These are phyloP conservation scores for Melieria picta DNA, from an alignment of 2,888 invertebrate genomes.

Conservation along the genomic window DNA sequence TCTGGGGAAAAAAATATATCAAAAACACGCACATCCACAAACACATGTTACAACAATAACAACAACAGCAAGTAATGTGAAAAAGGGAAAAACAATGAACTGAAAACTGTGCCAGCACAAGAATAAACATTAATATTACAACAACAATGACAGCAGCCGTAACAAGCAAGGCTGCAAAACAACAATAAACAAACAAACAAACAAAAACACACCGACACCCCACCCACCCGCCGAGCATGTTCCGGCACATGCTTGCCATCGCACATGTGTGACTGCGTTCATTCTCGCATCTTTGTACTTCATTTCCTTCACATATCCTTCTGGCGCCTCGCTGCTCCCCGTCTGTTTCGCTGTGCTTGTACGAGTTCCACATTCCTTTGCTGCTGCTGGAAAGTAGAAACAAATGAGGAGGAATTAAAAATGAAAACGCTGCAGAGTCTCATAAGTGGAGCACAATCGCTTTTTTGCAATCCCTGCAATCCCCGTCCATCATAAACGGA, in stretches of 20 bases:
- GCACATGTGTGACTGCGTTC: not conserved
- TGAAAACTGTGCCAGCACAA: constrained; percentile 37
- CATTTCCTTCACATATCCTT: constrained; percentile 3
- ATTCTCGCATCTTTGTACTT: not conserved
- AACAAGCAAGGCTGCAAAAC: constrained; percentile 3
- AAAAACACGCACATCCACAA: not conserved
- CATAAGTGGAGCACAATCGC: constrained; percentile 34
- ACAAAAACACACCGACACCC: not conserved
- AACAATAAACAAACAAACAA: not conserved
- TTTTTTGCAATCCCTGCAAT: not conserved
- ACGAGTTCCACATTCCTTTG: constrained; percentile 10
- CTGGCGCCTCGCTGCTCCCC: not conserved
- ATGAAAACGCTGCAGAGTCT: constrained; percentile 29
- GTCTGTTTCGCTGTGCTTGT: not conserved
- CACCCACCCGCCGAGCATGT: not conserved
- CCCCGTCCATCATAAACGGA: no score
- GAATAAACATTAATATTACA: constrained; percentile 37
- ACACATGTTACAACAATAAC: not conserved
- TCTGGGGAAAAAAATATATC: constrained; percentile 36
- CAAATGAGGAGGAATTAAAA: constrained; percentile 29
- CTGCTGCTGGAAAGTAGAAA: constrained; percentile 14
- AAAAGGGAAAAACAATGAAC: constrained; percentile 23
- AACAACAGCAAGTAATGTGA: constrained; percentile 17
- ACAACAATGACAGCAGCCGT: constrained; percentile 18
- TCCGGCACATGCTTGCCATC: not conserved